Evolutionary conservation across 1,140 invertebrate species (phyloP), one percentile per base, ranked within the genome.

Genomic region (Phortica variegata): DNA sequence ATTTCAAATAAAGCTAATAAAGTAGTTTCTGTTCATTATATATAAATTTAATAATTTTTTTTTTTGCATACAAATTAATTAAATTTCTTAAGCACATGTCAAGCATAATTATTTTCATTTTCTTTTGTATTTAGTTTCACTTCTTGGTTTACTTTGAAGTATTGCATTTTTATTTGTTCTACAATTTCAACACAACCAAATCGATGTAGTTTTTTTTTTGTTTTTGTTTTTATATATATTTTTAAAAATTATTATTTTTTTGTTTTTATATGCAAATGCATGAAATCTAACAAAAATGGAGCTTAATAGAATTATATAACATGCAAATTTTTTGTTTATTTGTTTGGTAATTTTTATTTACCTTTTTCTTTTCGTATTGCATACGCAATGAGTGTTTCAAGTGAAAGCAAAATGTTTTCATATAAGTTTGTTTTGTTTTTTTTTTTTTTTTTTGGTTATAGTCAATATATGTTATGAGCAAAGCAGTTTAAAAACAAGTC

Each of bases 141-240:
- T 37, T 37, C 31, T 46, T 55, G 49, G n/a, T 36, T 58, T 62
- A 32, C 43, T 52, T 50, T 51, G 57, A 52, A 36, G 45, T 46
- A 62, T 53, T 62, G 55, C 52, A 48, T 61, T 47, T 43, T 26
- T 21, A 39, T 43, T 60, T 57, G 31, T 45, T 54, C 44, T 57
- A 57, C 40, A 49, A 46, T 58, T 53, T 49, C 63, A 69, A 69
- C 65, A 69, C 65, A 69, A 69, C 65, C 65, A 62, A 69, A 69
- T 69, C 65, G 65, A 69, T 69, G 65, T 69, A 68, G 63, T 68
- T 68, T 59, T 54, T 47, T n/a, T 34, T n/a, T 34, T 34, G 4
- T 34, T 34, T 34, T 7, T 19, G 6, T 36, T 36, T 36, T 36
- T 36, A 7, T 36, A 6, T n/a, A 7, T 19, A 3, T 8, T 34